Percentiles rank a stretch among this genome's conserved stretches.
phyloP scores from a whole-genome alignment of 2,888 invertebrate genomes.

The Clusia tigrina region DNA sequence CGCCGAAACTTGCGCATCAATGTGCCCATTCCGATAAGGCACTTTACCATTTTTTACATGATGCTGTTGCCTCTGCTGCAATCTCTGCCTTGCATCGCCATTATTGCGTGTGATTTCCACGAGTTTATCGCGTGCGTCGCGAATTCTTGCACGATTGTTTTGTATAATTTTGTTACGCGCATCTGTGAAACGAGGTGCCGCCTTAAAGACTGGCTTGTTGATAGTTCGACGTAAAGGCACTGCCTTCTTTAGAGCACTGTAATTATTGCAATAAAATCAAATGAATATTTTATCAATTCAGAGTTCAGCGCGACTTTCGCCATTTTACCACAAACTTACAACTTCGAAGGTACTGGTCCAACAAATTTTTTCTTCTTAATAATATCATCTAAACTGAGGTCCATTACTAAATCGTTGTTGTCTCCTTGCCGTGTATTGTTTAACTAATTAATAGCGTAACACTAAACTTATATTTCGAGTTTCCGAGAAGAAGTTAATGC shows the following conservation, averaged over 20 bases:
- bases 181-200: slow-evolving; percentile 64
- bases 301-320: neutral
- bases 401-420: no score
- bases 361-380: slow-evolving; percentile 49
- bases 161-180: slow-evolving; percentile 81
- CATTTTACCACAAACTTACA: slow-evolving; percentile 32
- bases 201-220: slow-evolving; percentile 40
- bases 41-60: slow-evolving; percentile 6
- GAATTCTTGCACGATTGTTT: slow-evolving; percentile 77
- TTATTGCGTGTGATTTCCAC: slow-evolving; percentile 77
- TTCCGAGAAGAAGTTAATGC: no score
- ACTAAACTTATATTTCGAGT: no score
- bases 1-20: slow-evolving; percentile 18
- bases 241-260: neutral
- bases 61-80: slow-evolving; percentile 68
- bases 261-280: no score
- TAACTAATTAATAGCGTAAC: no score
- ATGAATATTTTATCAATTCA: neutral
- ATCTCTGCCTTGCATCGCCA: slow-evolving; percentile 77
- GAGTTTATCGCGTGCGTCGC: slow-evolving; percentile 82
- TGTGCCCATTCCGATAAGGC: slow-evolving; percentile 33
- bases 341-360: slow-evolving; percentile 32
- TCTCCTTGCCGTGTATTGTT: no score
- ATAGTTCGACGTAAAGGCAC: slow-evolving; percentile 34
- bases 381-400: slow-evolving; percentile 56